These are phyloP conservation scores for Wiebesia pumilae DNA, from an alignment of 1,140 invertebrate species.

Conservation along the genomic window DNA sequence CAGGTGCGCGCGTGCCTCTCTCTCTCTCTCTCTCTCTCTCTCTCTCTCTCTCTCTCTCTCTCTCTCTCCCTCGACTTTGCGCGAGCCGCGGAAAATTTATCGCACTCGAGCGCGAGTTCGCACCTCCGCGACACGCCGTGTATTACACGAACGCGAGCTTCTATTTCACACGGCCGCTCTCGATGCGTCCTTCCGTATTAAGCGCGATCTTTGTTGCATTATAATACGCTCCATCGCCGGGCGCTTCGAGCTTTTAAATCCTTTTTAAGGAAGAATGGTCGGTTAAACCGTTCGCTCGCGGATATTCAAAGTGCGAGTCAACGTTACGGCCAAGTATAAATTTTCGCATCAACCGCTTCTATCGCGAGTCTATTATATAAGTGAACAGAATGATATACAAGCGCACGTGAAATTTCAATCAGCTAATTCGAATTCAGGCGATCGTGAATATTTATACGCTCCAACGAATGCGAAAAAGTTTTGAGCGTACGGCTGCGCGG, in stretches of 20 bases:
- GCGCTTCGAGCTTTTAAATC: not conserved
- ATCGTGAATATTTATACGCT: not conserved
- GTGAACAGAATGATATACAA: not conserved
- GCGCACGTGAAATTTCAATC: not conserved
- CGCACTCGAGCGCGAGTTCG: constrained; percentile 14
- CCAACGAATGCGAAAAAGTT: not conserved
- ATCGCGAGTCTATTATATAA: not conserved
- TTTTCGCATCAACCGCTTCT: not conserved
- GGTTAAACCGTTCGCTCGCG: not conserved
- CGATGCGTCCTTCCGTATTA: constrained; percentile 6
- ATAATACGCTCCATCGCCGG: not conserved
- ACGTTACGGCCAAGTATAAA: not conserved
- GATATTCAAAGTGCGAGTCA: not conserved
- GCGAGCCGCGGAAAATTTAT: constrained; percentile 38
- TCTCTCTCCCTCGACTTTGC: constrained; percentile 23
- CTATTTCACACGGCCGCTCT: constrained; percentile 18
- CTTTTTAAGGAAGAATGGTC: constrained; percentile 17
- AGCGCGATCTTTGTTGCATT: not conserved
- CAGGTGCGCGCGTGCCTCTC: constrained; percentile 31
- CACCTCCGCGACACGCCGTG: constrained; percentile 27
- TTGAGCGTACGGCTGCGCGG: not conserved
- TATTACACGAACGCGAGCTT: constrained; percentile 8
- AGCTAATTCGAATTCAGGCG: not conserved
- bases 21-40: not conserved
- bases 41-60: not conserved